Evolutionary conservation across 2,888 invertebrate genomes (phyloP).

Genomic region (Megaustenia siamemsis): DNA sequence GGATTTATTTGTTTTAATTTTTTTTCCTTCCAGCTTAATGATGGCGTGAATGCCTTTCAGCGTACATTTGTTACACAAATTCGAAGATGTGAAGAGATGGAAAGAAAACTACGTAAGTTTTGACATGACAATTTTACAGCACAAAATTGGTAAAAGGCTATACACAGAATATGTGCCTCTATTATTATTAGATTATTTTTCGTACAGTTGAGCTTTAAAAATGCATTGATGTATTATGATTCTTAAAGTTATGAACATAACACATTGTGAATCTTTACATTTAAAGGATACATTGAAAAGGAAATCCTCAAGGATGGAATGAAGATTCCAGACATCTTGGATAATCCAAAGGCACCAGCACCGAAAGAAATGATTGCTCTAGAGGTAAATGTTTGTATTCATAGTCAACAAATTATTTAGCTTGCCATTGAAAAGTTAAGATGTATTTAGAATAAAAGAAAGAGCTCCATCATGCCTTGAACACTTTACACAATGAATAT

Average conservation of each 20-base stretch:
- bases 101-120: constrained; percentile 90
- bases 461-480: too few species aligned
- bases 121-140: too few species aligned
- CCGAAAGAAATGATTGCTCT: constrained; percentile 99
- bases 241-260: too few species aligned
- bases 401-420: not conserved
- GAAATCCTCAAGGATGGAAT: constrained; percentile 97
- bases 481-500: too few species aligned
- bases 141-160: too few species aligned
- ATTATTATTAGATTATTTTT: too few species aligned
- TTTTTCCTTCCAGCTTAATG: constrained; percentile 88
- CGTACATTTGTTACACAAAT: constrained; percentile 99
- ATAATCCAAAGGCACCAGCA: constrained; percentile 98
- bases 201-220: too few species aligned
- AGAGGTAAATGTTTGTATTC: constrained; percentile 84
- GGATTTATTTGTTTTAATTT: not conserved
- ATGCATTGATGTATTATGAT: too few species aligned
- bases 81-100: constrained; percentile 98
- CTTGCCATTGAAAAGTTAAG: too few species aligned
- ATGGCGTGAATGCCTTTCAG: constrained; percentile 98
- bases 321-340: constrained; percentile 96
- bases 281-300: constrained; percentile 90
- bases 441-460: too few species aligned
- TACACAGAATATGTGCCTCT: too few species aligned
- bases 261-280: too few species aligned